Evolutionary conservation across 2,888 invertebrate species (phyloP), one percentile per base, ranked within the genome.

Genomic region (Andrena trimmerana): DNA sequence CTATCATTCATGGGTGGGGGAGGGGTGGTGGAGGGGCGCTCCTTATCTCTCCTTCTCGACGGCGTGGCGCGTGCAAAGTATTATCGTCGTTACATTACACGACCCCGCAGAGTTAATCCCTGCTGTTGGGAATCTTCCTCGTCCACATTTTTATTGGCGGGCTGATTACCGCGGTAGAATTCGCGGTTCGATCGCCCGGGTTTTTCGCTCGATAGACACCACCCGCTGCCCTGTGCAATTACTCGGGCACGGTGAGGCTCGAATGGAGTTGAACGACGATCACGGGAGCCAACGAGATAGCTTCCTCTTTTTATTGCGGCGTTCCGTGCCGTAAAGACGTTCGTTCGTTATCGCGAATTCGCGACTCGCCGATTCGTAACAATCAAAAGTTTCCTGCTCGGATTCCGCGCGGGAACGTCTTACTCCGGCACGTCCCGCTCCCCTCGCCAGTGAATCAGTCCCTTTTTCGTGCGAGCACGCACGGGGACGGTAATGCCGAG

Each of bases 11-110:
- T 10, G 6, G 33, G 27, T 16, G 8, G 20, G 50, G 48, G n/a
- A 2, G 4, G 10, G n/a, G 48, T 0, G 5, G 7, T 1, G 24
- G n/a, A 20, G 33, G 59, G 31, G 10, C 10, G 74, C 27, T 27
- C 50, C 72, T 83, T 84, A 84, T 83, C 75, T 83, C 42, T 10
- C 42, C 16, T 68, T 66, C 60, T 75, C 31, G 36, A 75, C 31
- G 62, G 13, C 13, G 29, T 1, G 33, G 29, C 60, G 79, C 82
- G 79, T 74, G 69, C 66, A 20, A 62, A 36, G 75, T 68, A 74
- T 81, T 78, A 75, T 75, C 84, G 48, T 48, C 74, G 36, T 78
- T 72, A 54, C 66, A 42, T 60, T 7, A n/a, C 57, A 68, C 54
- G 48, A 36, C 0, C 54, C 33, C 42, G 7, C 70, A 50, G 36